Evolutionary conservation across 1,140 invertebrate genomes (phyloP).

Genomic region (Whitmania pigra): DNA sequence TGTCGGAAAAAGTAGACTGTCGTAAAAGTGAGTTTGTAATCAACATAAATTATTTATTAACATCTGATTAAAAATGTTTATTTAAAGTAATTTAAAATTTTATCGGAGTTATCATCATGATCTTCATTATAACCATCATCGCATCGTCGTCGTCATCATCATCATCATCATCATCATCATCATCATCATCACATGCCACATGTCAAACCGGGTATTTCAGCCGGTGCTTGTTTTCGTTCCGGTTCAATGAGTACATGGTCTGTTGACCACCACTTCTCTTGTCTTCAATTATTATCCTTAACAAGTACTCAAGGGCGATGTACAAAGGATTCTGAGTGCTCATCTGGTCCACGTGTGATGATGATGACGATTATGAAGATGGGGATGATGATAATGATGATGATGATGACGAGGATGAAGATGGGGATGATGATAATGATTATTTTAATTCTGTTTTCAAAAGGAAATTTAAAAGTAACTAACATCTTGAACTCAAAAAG

Average conservation of each 20-base stretch:
- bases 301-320: no score
- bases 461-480: not conserved
- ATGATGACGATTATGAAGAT: not conserved
- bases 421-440: not conserved
- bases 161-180: constrained; percentile 16
- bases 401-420: not conserved
- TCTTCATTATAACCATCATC: not conserved
- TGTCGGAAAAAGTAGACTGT: no score
- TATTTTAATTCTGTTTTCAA: not conserved
- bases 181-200: constrained; percentile 2
- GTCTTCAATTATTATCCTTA: no score
- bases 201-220: no score
- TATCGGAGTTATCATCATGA: not conserved
- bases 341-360: not conserved
- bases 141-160: constrained; percentile 12
- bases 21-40: no score
- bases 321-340: not conserved
- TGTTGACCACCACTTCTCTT: no score
- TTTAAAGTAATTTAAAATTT: not conserved
- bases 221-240: no score
- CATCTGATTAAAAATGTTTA: no score
- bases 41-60: no score
- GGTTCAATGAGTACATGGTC: no score
- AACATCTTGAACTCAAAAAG: not conserved
- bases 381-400: not conserved